Base-by-base conservation (phyloP, 2,113 vertebrate genomes). In the Nycticryphes semicollaris region DNA sequence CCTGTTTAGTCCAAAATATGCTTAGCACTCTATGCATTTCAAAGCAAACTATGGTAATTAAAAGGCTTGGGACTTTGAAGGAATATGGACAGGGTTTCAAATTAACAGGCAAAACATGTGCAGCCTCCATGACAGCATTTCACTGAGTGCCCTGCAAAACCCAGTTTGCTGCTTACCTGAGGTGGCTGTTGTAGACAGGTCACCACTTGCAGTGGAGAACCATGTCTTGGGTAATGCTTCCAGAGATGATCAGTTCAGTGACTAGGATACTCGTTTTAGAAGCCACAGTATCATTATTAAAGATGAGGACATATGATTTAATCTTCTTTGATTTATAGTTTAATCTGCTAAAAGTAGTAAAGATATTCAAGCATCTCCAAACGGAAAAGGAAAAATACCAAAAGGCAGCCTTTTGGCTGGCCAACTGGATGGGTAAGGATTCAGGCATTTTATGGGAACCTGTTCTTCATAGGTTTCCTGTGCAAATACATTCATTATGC, bases 91-190 rank as follows among this genome's bases (percentile, higher is more conserved):
- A 4, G 24, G 41, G 3, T 73, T 96, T 86, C 45, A 60, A 60
- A 64, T 45, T 43, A 80, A 60, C 17, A n/a, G 18, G 3, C 6
- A 25, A 79, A 73, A 37, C 22, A 6, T 30, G 30, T 43, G 14
- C 7, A 6, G 30, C 8, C 10, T 47, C 28, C 1, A 0, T 43
- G 39, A 23, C 27, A 28, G 8, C 1, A 2, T 67, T 89, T 81
- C 7, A 3, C 39, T 39, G 27, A 37, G 13, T 35, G 7, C 8
- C 18, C 10, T 50, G 20, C 48, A 43, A 77, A 77, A 67, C 24
- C 56, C 28, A n/a, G 30, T 73, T 50, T 72, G 23, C 14, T 54
- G 17, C 12, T 76, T 83, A 16, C 16, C 8, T 37, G 31, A 57
- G 16, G 21, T 39, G 12, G 6, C 14, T 45, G 33, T 48, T 9